Evolutionary conservation across 2,113 vertebrate species (phyloP).

Genomic region (Cyrtonyx montezumae): DNA sequence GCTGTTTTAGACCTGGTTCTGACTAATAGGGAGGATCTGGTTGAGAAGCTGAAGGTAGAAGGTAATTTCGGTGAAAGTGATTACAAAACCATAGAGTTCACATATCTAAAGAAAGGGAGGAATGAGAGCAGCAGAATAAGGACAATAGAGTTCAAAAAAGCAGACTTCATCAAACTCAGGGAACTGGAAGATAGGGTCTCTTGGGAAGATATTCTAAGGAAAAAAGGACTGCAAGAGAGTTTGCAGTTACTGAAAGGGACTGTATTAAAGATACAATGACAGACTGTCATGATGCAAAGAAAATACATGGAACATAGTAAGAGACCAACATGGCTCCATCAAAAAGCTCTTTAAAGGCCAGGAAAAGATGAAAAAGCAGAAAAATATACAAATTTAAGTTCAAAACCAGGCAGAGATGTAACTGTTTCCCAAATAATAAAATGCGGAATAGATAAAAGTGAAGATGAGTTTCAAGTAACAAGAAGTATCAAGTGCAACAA

Average conservation of each 20-base stretch:
- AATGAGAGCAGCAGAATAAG: constrained; percentile 27
- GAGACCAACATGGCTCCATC: background rate
- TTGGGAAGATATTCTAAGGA: constrained; percentile 33
- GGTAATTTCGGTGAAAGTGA: constrained; percentile 25
- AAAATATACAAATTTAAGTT: constrained; percentile 9
- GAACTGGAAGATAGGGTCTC: constrained; percentile 37
- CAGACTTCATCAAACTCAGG: constrained; percentile 29
- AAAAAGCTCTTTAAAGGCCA: background rate
- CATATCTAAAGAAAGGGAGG: constrained; percentile 24
- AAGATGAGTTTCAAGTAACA: background rate
- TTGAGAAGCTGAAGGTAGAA: constrained; percentile 20
- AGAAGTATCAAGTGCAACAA: background rate
- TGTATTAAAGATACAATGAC: constrained; percentile 16
- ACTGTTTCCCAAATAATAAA: background rate
- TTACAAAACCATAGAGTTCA: constrained; percentile 35
- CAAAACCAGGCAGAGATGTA: background rate
- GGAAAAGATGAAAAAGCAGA: background rate
- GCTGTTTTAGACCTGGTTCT: constrained; percentile 15
- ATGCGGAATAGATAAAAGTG: background rate
- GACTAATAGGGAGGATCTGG: constrained; percentile 10
- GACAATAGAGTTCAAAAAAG: constrained; percentile 24
- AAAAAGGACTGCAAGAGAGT: constrained; percentile 10
- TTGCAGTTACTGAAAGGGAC: background rate
- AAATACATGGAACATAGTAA: background rate
- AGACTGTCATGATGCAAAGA: background rate